Evolutionary conservation across 1,140 invertebrate genomes (phyloP), one percentile per base, ranked within the genome.

Genomic region (Drosophila pseudoobscura): DNA sequence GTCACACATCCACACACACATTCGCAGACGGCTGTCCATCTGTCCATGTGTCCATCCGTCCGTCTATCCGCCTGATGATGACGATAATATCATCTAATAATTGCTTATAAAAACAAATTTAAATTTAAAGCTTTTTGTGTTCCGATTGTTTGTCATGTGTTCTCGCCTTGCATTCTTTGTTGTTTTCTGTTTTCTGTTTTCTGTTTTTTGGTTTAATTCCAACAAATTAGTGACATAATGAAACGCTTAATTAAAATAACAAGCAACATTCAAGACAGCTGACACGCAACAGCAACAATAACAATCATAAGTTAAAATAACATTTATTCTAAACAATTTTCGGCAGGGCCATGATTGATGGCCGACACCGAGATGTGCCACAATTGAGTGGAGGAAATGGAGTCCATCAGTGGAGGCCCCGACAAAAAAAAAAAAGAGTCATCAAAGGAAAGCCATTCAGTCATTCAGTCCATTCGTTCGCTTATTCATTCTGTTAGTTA

Each of bases 211-310:
- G 13, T 55, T 70, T 77, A 77, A 88, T 78, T 78, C 53, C 75
- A 63, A 87, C 82, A 82, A 87, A 87, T 87, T 87, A 82, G 78
- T 70, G 61, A 60, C 75, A 82, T 88, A 82, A 87, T 87, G 60
- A 88, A 87, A 87, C 75, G 75, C 75, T 78, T 87, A 88, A 87
- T 87, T 87, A 88, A 82, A 80, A 87, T 82, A 85, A 82, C 82
- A 82, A 85, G 80, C 82, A 54, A 53, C 55, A 45, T 45, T 64
- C 60, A 51, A 71, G 74, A 63, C 79, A 84, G 62, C 72, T 62
- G 82, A 77, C 80, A 85, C 80, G 80, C 80, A 80, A 85, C 70
- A 59, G 69, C 26, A 74, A 83, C 51, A 70, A 75, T 11, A 59
- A 68, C 41, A 49, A 46, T 50, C 65, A 64, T 24, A 74, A 57